Conservation (phyloP, 1,140 invertebrate species). For the Hylyphantes graminicola region DNA sequence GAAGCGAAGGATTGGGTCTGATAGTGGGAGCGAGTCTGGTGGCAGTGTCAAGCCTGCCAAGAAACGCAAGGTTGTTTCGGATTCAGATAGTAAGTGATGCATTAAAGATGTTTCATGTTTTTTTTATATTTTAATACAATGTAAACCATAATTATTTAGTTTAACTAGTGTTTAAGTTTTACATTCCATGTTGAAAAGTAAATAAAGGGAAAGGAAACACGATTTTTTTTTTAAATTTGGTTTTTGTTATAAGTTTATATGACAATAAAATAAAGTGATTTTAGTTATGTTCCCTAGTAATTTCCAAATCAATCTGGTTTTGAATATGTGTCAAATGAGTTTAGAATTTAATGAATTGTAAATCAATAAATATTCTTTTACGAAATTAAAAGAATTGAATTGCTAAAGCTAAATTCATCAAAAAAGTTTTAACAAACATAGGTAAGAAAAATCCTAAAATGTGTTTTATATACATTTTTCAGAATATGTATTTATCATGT, state of each 20-base stretch:
- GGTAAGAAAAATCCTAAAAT: neutral
- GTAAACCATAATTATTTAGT: neutral
- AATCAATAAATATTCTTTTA: neutral
- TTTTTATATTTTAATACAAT: neutral
- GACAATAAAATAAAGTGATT: too few species aligned
- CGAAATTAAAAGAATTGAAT: too few species aligned
- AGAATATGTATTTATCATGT: neutral
- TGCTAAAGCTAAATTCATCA: neutral
- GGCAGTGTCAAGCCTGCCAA: conserved; percentile 26
- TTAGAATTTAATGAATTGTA: neutral
- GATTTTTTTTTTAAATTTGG: too few species aligned
- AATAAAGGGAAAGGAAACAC: too few species aligned
- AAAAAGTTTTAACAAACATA: too few species aligned
- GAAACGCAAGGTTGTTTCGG: conserved; percentile 37
- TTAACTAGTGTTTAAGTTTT: neutral
- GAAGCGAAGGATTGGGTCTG: conserved; percentile 62
- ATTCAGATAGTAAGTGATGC: conserved; percentile 38
- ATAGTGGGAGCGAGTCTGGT: conserved; percentile 65
- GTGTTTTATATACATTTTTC: neutral
- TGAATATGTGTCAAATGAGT: neutral
- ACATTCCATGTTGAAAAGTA: too few species aligned
- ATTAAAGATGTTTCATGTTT: neutral
- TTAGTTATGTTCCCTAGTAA: too few species aligned
- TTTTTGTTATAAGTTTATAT: too few species aligned
- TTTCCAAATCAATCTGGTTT: too few species aligned